phyloP scores from a whole-genome alignment of 2,888 invertebrate genomes.

The Polietes domitor region DNA sequence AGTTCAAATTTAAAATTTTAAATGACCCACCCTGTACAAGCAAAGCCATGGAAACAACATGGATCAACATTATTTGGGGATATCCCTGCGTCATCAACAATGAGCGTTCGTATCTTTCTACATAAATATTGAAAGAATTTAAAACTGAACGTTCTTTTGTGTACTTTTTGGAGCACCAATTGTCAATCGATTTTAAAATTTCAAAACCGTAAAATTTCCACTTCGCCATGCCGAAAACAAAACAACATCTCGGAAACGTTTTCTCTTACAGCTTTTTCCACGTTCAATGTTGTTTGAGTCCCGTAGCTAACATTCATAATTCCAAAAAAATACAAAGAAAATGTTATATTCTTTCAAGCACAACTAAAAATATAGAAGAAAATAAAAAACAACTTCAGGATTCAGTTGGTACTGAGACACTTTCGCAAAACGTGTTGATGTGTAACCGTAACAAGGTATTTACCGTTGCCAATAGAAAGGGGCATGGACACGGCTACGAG shows the following conservation, averaged over 20 bases:
- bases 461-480: conserved; percentile 54
- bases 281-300: background rate
- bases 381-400: conserved; percentile 26
- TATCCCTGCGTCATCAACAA: no score
- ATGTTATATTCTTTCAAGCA: conserved; percentile 33
- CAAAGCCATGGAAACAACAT: no score
- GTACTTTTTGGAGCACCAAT: no score
- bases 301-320: conserved; percentile 7
- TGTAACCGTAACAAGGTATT: conserved; percentile 63
- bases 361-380: conserved; percentile 1
- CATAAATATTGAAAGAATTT: no score
- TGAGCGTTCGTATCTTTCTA: no score
- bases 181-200: background rate
- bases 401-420: conserved; percentile 60
- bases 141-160: no score
- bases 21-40: no score
- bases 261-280: background rate
- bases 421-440: conserved; percentile 64
- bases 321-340: no score
- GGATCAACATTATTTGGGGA: no score
- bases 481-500: conserved; percentile 8
- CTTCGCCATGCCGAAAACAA: background rate
- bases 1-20: no score
- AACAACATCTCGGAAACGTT: background rate
- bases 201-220: background rate